Conservation (phyloP, 2,797 vertebrate species). For the Muraenolepis orangiensis region DNA sequence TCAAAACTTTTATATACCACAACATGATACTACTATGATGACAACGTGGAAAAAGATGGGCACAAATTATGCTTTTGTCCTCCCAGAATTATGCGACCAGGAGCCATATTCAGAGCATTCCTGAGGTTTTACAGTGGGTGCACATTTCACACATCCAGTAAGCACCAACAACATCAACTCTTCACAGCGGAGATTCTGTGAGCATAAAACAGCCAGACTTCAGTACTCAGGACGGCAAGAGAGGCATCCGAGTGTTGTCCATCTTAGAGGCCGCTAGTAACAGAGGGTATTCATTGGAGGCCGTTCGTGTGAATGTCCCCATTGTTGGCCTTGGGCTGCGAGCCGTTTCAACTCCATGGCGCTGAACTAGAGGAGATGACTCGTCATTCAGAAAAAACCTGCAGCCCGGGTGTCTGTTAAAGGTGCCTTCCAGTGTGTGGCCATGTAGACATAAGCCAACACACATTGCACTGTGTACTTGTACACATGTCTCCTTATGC, state of each 20-base stretch:
- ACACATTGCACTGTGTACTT: background rate
- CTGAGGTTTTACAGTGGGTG: constrained; percentile 62
- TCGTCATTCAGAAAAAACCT: constrained; percentile 16
- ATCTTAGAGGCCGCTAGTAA: constrained; percentile 22
- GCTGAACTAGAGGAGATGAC: constrained; percentile 9
- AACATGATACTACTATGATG: constrained; percentile 13
- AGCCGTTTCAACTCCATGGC: constrained; percentile 23
- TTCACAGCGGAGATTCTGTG: background rate
- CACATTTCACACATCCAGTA: constrained; percentile 50
- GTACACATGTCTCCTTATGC: background rate
- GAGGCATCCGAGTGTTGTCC: constrained; percentile 14
- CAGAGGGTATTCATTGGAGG: constrained; percentile 25
- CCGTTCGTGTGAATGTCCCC: constrained; percentile 32
- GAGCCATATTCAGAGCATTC: constrained; percentile 44
- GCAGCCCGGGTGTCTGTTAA: constrained; percentile 9
- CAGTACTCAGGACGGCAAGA: constrained; percentile 11
- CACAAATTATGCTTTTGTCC: constrained; percentile 16
- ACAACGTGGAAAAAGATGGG: constrained; percentile 1
- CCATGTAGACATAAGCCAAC: background rate
- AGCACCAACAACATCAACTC: constrained; percentile 30
- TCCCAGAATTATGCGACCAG: background rate
- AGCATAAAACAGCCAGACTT: constrained; percentile 27
- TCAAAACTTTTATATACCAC: background rate
- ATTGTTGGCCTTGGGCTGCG: constrained; percentile 29
- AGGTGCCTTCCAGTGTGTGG: constrained; percentile 10